Base-by-base conservation (phyloP, 2,888 invertebrate species). In the Tinea trinotella region DNA sequence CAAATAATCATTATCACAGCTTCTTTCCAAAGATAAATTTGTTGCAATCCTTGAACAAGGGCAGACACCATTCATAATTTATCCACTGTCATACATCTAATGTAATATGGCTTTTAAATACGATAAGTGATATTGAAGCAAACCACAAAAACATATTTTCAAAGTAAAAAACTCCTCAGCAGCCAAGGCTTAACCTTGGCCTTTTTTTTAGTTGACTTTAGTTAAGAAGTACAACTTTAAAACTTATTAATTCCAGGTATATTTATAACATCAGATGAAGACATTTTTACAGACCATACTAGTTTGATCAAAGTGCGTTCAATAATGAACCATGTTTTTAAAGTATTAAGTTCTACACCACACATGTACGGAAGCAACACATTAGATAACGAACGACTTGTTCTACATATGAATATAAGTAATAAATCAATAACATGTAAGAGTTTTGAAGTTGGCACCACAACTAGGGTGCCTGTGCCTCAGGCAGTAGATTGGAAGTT, bases 401-500 rank as follows among this genome's bases (percentile, higher is more conserved):
- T 93, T 20, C 71, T 95, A 50, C 85, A 88, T 62, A 89, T 88
- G 80, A 85, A 82, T 2, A 79, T 80, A 1, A 83, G 71, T 59
- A 87, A 85, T 20, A 83, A 87, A 61, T 82, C 82, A 15, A 87
- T 88, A 61, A 88, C 87, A 53, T 92, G 91, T 65, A 91, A 91
- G 68, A 89, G 89, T 63, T 76, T 91, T 59, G 91, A 93, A 69
- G 80, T 90, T 5, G 77, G 77, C 5, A 64, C 69, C 3, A 62
- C 61, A 10, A 66, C 62, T 49, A 82, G 80, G 59, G 77, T 70
- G 56, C 76, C 82, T 34, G 71, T 86, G 52, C 88, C 89, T 34
- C 91, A 89, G 60, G 90, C 91, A 7, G 92, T 90, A 19, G 95
- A 96, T 18, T 91, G 92, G 88, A 95, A 93, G 68, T 92, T 92